phyloP scores from a whole-genome alignment of 2,888 invertebrate species.

The Marronus borbonicus region DNA sequence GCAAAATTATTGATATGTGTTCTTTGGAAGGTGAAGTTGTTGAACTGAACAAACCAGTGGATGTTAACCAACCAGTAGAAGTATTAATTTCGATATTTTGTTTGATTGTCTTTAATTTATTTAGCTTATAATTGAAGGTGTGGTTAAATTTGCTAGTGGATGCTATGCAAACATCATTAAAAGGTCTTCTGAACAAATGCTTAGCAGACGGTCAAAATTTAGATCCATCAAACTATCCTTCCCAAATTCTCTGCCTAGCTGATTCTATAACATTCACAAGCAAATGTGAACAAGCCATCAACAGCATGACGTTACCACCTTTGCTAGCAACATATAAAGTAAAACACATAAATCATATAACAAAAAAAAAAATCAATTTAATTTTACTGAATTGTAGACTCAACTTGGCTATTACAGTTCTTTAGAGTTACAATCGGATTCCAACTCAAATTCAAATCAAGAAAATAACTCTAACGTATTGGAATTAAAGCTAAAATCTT shows the following conservation, averaged over 20 bases:
- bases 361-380: constrained; percentile 54
- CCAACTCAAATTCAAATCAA: constrained; percentile 56
- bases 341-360: constrained; percentile 39
- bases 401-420: constrained; percentile 72
- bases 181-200: constrained; percentile 77
- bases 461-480: constrained; percentile 59
- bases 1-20: constrained; percentile 76
- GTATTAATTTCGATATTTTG: constrained; percentile 66
- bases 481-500: constrained; percentile 89
- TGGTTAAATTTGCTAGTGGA: constrained; percentile 87
- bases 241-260: constrained; percentile 88
- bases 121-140: constrained; percentile 67
- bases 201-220: constrained; percentile 71
- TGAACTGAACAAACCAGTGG: constrained; percentile 78
- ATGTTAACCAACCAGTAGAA: constrained; percentile 85
- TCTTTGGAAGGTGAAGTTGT: constrained; percentile 85
- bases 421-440: constrained; percentile 65
- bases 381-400: constrained; percentile 63
- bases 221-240: constrained; percentile 79
- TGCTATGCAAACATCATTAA: constrained; percentile 86
- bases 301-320: constrained; percentile 75
- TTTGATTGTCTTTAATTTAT: neutral
- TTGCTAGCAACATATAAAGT: constrained; percentile 72
- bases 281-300: constrained; percentile 86
- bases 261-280: constrained; percentile 90